These are phyloP conservation scores for Serrognathus titanus DNA, from an alignment of 2,888 invertebrate genomes.

Conservation along the genomic window DNA sequence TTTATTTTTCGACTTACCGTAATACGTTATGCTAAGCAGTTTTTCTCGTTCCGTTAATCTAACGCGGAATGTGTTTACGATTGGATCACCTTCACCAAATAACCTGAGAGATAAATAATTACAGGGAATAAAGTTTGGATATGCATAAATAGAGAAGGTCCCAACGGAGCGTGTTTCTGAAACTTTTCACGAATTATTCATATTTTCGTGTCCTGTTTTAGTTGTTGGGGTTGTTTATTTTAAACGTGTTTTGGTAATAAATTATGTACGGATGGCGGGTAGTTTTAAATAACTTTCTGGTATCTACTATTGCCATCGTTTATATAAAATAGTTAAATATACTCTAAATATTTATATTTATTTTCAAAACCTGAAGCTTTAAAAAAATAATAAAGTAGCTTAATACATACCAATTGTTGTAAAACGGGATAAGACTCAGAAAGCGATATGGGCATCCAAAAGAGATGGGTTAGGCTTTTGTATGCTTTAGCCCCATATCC, in stretches of 20 bases:
- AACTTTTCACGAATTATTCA: neutral
- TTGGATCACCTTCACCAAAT: neutral
- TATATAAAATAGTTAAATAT: no score
- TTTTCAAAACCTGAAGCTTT: no score
- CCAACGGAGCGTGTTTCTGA: neutral
- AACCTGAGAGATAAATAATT: neutral
- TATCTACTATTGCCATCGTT: neutral
- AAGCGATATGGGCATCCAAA: no score
- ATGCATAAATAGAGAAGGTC: neutral
- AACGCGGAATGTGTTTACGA: neutral
- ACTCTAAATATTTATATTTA: no score
- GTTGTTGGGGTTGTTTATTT: neutral
- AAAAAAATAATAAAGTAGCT: no score
- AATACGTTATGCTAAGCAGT: neutral
- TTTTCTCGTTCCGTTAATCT: neutral
- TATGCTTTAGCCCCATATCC: no score
- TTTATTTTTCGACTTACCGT: conserved; percentile 9
- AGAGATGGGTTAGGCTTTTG: no score
- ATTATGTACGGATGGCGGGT: neutral
- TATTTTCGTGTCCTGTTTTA: neutral
- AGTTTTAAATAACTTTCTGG: neutral
- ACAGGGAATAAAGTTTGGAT: neutral
- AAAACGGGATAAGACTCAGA: no score
- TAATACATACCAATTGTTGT: no score
- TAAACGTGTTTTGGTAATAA: neutral